Evolutionary conservation across 2,797 vertebrate species (phyloP).

Genomic region (Amniataba percoides): DNA sequence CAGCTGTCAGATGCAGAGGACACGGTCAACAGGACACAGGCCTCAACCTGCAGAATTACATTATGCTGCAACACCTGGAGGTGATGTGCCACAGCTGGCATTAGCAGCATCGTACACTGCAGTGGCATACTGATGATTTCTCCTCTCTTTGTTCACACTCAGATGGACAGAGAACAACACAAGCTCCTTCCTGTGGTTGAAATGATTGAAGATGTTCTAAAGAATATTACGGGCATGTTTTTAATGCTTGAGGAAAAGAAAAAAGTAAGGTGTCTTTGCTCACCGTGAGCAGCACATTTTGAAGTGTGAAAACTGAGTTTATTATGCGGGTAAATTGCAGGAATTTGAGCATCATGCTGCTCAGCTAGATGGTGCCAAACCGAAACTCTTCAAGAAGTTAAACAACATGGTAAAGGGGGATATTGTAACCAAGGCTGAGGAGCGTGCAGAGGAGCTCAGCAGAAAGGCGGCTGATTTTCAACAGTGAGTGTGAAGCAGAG

Average conservation of each 20-base stretch:
- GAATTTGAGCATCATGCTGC: slow-evolving; percentile 85
- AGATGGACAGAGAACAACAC: slow-evolving; percentile 76
- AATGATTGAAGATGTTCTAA: slow-evolving; percentile 77
- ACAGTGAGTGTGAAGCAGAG: slow-evolving; percentile 80
- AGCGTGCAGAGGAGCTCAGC: slow-evolving; percentile 84
- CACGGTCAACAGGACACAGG: slow-evolving; percentile 76
- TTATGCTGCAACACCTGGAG: slow-evolving; percentile 82
- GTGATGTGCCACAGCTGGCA: slow-evolving; percentile 73
- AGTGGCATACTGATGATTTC: neutral
- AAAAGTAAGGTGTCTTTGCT: slow-evolving; percentile 74
- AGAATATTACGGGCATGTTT: slow-evolving; percentile 74
- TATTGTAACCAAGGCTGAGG: slow-evolving; percentile 84
- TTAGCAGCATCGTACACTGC: neutral
- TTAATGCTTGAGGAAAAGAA: slow-evolving; percentile 79
- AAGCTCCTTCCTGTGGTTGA: slow-evolving; percentile 66
- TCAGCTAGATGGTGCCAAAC: slow-evolving; percentile 84
- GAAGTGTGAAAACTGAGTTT: neutral
- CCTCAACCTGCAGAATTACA: slow-evolving; percentile 81
- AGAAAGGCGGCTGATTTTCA: slow-evolving; percentile 83
- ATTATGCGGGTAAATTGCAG: slow-evolving; percentile 65
- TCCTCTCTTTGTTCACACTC: slow-evolving; percentile 53
- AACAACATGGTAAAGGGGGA: slow-evolving; percentile 74
- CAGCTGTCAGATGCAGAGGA: slow-evolving; percentile 77
- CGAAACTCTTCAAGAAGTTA: slow-evolving; percentile 81
- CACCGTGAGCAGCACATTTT: neutral